phyloP scores from a whole-genome alignment of 2,113 vertebrate genomes.

The Lepisosteus oculatus region DNA sequence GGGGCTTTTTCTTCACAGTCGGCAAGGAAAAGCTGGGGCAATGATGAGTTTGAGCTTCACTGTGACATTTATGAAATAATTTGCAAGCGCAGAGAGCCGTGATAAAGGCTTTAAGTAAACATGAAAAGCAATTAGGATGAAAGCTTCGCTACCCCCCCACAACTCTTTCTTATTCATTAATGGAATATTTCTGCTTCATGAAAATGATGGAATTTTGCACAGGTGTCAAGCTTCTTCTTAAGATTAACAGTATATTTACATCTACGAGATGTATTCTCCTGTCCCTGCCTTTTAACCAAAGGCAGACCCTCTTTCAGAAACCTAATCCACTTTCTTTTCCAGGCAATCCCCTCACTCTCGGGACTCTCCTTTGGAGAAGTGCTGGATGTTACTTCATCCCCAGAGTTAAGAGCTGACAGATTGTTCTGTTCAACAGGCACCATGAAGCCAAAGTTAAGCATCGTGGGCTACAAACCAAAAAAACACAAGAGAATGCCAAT shows the following conservation, averaged over 20 bases:
- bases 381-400: not conserved
- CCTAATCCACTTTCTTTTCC: not conserved
- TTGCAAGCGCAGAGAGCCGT: not conserved
- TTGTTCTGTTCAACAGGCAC: no score
- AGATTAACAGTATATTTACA: not conserved
- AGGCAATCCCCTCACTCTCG: not conserved
- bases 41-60: not conserved
- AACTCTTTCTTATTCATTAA: not conserved
- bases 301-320: not conserved
- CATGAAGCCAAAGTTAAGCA: no score
- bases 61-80: slow-evolving; percentile 2
- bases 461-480: no score
- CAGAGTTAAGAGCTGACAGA: no score
- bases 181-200: not conserved
- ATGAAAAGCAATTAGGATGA: slow-evolving; percentile 10
- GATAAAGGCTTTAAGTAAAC: not conserved
- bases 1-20: not conserved
- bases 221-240: slow-evolving; percentile 1
- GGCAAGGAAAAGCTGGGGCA: not conserved
- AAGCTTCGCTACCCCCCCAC: no score
- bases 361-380: not conserved
- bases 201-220: not conserved
- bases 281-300: not conserved
- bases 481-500: no score
- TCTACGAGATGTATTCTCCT: not conserved